phyloP scores from a whole-genome alignment of 64 coral and sea anemone genomes.

The Orbicella faveolata region DNA sequence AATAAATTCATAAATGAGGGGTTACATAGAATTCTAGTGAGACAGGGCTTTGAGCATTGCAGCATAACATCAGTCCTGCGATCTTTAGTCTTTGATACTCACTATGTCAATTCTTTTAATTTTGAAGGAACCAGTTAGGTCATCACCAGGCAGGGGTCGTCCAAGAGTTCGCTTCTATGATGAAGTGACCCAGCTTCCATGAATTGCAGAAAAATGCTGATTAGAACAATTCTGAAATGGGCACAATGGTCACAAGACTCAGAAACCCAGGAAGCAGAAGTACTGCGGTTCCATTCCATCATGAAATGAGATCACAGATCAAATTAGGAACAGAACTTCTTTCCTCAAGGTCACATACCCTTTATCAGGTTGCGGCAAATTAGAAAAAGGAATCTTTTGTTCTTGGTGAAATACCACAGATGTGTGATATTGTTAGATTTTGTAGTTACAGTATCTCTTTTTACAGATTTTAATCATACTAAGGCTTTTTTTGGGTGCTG shows the following conservation, averaged over 20 bases:
- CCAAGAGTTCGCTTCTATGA: conserved; percentile 39
- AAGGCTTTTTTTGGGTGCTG: background rate
- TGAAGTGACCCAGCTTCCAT: conserved; percentile 38
- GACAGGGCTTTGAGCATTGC: no score
- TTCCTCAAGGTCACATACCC: background rate
- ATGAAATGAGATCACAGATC: background rate
- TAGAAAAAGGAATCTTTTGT: background rate
- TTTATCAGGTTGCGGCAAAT: background rate
- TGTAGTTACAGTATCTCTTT: background rate
- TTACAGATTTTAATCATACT: background rate
- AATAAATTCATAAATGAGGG: no score
- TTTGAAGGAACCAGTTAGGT: conserved; percentile 1
- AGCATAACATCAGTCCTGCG: no score
- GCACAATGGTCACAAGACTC: background rate
- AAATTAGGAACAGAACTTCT: background rate
- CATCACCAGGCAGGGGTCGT: background rate
- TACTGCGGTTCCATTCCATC: background rate
- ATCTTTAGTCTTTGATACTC: background rate
- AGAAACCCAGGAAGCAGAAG: background rate
- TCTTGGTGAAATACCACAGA: background rate
- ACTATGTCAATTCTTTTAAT: background rate
- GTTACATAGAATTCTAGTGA: no score
- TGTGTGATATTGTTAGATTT: background rate
- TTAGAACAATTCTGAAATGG: background rate
- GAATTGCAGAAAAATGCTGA: background rate